Conservation (phyloP, 2,797 vertebrate genomes). For the Anisognathus igniventris region DNA sequence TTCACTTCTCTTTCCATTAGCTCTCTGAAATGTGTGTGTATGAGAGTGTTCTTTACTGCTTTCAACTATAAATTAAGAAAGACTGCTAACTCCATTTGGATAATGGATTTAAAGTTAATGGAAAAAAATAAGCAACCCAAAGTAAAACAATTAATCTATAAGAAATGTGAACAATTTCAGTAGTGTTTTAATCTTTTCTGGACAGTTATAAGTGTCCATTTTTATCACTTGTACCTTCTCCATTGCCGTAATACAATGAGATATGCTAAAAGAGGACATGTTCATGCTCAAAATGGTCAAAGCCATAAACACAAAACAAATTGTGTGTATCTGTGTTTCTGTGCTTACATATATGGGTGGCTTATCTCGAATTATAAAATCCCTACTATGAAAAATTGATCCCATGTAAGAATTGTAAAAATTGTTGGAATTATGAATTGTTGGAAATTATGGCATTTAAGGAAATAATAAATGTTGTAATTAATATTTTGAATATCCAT, state of each 20-base stretch:
- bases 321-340: fast-evolving
- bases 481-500: background rate
- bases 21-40: background rate
- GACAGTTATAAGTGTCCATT: background rate
- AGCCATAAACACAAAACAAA: background rate
- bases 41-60: background rate
- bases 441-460: background rate
- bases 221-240: background rate
- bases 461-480: background rate
- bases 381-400: background rate
- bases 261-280: background rate
- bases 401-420: background rate
- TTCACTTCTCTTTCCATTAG: background rate
- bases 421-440: background rate
- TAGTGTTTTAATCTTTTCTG: background rate
- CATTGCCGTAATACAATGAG: background rate
- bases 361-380: background rate
- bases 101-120: background rate
- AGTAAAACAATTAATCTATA: background rate
- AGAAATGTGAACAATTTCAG: background rate
- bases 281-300: background rate
- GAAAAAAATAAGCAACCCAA: background rate
- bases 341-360: background rate
- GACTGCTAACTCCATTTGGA: background rate
- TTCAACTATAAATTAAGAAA: background rate